Percentiles rank a stretch among this genome's conserved stretches.
phyloP scores from a whole-genome alignment of 2,797 vertebrate species.

The Lepus townsendii region DNA sequence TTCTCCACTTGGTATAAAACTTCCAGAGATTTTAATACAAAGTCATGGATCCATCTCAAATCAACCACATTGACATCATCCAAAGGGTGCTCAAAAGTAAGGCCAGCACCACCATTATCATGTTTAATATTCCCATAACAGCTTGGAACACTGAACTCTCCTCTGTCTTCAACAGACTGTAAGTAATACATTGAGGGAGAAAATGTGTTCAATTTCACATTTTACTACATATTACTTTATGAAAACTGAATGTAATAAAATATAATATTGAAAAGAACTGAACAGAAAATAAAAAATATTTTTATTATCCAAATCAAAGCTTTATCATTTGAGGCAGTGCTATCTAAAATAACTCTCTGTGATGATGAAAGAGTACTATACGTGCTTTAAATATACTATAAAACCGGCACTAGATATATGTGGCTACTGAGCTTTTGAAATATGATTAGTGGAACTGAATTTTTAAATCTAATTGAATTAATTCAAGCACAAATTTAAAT shows the following conservation, averaged over 20 bases:
- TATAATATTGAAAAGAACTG: neutral
- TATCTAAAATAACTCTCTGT: neutral
- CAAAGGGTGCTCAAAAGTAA: conserved; percentile 91
- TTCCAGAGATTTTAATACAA: conserved; percentile 94
- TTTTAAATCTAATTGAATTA: conserved; percentile 44
- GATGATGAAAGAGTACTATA: neutral
- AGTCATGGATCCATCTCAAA: conserved; percentile 91
- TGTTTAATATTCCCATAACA: conserved; percentile 89
- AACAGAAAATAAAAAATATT: neutral
- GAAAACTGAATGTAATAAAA: conserved; percentile 16
- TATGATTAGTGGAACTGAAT: neutral
- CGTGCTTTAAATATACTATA: neutral
- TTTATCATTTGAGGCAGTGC: neutral
- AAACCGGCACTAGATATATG: neutral
- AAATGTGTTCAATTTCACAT: neutral
- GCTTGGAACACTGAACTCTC: conserved; percentile 90
- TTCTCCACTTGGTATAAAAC: conserved; percentile 91
- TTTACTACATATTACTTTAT: neutral
- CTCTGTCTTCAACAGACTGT: conserved; percentile 90
- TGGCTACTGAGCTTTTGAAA: neutral
- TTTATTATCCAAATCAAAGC: conserved; percentile 41
- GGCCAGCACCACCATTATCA: conserved; percentile 91
- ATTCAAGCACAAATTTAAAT: conserved; percentile 54
- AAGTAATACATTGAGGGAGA: conserved; percentile 41
- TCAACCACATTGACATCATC: conserved; percentile 93